phyloP scores from a whole-genome alignment of 2,888 invertebrate genomes.

The Ligdia adustata region DNA sequence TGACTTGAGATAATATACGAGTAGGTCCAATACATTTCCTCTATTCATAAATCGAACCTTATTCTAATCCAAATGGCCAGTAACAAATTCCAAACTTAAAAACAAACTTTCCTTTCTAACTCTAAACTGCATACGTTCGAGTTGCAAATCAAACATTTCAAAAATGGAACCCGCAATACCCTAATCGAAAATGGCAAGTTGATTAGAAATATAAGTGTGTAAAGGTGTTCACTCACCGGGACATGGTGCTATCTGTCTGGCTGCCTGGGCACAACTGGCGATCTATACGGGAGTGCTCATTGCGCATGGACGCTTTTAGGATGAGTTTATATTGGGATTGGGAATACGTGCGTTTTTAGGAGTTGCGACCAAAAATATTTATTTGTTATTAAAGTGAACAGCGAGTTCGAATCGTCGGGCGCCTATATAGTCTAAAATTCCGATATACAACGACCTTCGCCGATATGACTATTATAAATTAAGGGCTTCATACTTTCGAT shows the following conservation, averaged over 20 bases:
- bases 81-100: background rate
- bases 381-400: too few relatives aligned
- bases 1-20: too few relatives aligned
- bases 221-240: slow-evolving; percentile 48
- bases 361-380: slow-evolving; percentile 23
- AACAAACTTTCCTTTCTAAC: background rate
- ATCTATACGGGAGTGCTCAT: slow-evolving; percentile 52
- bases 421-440: too few relatives aligned
- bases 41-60: background rate
- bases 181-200: too few relatives aligned
- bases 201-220: slow-evolving; percentile 2
- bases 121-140: background rate
- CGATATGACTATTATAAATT: too few relatives aligned
- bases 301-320: slow-evolving; percentile 67
- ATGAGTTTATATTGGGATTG: slow-evolving; percentile 13
- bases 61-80: background rate
- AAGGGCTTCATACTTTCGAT: too few relatives aligned
- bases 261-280: slow-evolving; percentile 46
- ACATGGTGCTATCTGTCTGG: slow-evolving; percentile 42
- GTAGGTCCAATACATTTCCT: too few relatives aligned
- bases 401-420: too few relatives aligned
- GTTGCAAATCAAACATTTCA: background rate
- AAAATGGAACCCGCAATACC: background rate
- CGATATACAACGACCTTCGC: too few relatives aligned
- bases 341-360: slow-evolving; percentile 1